phyloP scores from a whole-genome alignment of 2,888 invertebrate species.

The Nemotelus pantherinus region DNA sequence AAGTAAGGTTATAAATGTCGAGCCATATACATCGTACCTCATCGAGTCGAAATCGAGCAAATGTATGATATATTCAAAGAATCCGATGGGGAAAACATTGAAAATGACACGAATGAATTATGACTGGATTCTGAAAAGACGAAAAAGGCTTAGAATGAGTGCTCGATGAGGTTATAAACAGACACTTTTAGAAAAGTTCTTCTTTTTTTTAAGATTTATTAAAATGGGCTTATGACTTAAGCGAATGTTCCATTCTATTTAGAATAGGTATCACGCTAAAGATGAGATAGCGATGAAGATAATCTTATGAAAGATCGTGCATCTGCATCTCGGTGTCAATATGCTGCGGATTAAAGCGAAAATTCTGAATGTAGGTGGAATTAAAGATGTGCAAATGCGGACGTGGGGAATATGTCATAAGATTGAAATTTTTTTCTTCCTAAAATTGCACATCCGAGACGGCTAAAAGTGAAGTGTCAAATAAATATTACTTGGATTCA shows the following conservation, averaged over 20 bases:
- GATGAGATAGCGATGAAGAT: too few species aligned
- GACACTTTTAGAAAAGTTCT: conserved; percentile 1
- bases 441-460: too few species aligned
- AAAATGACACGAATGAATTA: conserved; percentile 32
- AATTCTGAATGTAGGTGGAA: too few species aligned
- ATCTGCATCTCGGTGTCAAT: too few species aligned
- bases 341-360: too few species aligned
- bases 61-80: background rate
- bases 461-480: too few species aligned
- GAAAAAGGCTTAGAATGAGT: background rate
- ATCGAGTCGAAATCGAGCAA: background rate
- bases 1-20: background rate
- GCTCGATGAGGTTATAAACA: conserved; percentile 24
- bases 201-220: conserved; percentile 22
- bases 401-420: too few species aligned
- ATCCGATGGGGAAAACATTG: conserved; percentile 20
- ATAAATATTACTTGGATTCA: too few species aligned
- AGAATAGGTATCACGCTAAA: background rate
- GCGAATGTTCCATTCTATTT: background rate
- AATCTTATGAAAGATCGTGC: too few species aligned
- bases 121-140: conserved; percentile 25
- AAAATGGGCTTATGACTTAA: conserved; percentile 25
- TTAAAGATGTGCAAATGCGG: too few species aligned
- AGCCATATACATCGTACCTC: background rate
- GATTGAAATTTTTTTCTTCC: too few species aligned